Conservation (phyloP, 2,113 vertebrate species). For the Cavia aperea region DNA sequence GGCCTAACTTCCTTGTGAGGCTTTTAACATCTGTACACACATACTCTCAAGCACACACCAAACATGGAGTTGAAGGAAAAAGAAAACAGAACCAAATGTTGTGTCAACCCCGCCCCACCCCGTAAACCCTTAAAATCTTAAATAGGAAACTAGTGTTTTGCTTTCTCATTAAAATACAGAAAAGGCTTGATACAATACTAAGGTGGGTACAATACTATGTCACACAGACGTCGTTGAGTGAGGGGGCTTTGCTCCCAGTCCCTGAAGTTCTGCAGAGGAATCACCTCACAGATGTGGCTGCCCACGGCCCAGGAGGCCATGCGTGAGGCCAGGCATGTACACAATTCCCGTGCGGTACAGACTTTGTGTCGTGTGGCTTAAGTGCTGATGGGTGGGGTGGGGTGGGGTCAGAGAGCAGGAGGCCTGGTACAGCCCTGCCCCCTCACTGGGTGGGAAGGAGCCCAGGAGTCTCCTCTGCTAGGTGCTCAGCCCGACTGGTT, state of each 20-base stretch:
- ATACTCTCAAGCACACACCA: conserved; percentile 40
- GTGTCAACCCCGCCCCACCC: conserved; percentile 73
- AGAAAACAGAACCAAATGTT: conserved; percentile 70
- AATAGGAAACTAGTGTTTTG: conserved; percentile 99
- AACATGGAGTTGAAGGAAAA: conserved; percentile 70
- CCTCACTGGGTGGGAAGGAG: background rate
- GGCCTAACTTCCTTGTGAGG: conserved; percentile 77
- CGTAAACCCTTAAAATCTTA: conserved; percentile 83
- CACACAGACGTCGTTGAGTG: conserved; percentile 88
- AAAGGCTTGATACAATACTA: conserved; percentile 93
- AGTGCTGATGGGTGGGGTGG: conserved; percentile 79
- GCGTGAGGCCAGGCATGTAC: background rate
- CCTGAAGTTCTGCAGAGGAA: conserved; percentile 89
- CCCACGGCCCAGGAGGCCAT: background rate
- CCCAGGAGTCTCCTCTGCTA: conserved; percentile 16
- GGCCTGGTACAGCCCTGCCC: background rate
- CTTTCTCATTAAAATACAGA: conserved; percentile 98
- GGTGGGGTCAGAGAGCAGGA: background rate
- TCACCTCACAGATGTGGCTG: conserved; percentile 15
- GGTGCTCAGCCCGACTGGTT: conserved; percentile 33
- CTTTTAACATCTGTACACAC: conserved; percentile 72
- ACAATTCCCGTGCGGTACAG: conserved; percentile 74
- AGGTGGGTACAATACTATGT: conserved; percentile 87
- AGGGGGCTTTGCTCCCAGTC: conserved; percentile 84
- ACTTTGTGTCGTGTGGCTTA: conserved; percentile 86